Evolutionary conservation across 2,797 vertebrate genomes (phyloP).

Genomic region (Cossypha niveicapilla): DNA sequence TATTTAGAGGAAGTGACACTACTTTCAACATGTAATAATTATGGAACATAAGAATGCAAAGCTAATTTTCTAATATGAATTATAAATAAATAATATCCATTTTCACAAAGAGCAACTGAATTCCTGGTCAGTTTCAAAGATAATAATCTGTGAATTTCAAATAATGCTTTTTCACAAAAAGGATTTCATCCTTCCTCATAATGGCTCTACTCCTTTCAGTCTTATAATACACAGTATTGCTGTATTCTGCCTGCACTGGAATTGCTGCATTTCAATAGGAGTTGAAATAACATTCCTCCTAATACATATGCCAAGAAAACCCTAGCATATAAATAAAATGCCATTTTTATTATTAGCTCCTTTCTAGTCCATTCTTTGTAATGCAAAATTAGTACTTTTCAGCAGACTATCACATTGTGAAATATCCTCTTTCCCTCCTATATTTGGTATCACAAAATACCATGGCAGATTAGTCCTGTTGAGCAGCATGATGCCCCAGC

Average conservation of each 20-base stretch:
- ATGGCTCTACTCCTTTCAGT: neutral
- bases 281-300: neutral
- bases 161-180: neutral
- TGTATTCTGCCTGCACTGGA: neutral
- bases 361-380: neutral
- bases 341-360: neutral
- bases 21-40: neutral
- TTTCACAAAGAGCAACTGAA: slow-evolving; percentile 1
- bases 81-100: neutral
- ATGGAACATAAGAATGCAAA: neutral
- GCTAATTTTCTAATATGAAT: neutral
- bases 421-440: neutral
- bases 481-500: neutral
- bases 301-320: neutral
- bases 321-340: neutral
- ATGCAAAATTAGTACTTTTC: neutral
- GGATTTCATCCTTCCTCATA: neutral
- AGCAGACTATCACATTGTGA: neutral
- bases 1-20: neutral
- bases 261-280: neutral
- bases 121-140: neutral
- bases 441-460: neutral
- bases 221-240: neutral
- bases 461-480: neutral
- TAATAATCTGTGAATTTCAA: neutral